A percentile compares a stretch with the other conserved stretches of the same genome.
phyloP scores from a whole-genome alignment of 2,888 invertebrate genomes.

The Aleiodes testaceus region DNA sequence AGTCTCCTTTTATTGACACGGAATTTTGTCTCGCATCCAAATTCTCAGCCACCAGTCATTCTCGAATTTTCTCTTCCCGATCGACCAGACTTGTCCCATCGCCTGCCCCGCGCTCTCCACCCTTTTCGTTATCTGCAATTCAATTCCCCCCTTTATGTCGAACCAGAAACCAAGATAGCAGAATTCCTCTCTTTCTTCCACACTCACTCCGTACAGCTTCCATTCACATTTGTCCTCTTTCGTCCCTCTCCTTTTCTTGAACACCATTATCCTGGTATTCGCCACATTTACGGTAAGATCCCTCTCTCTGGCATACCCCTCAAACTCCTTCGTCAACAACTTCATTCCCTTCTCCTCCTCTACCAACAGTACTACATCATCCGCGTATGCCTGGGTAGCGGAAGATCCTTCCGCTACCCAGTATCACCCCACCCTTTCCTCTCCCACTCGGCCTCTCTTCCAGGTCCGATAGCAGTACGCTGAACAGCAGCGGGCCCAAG shows the following conservation, averaged over 20 bases:
- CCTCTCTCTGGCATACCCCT: conserved; percentile 25
- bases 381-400: conserved; percentile 45
- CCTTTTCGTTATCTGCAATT: neutral
- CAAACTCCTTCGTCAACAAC: conserved; percentile 14
- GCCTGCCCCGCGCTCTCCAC: neutral
- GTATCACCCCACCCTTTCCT: conserved; percentile 37
- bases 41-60: neutral
- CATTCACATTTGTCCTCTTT: conserved; percentile 13
- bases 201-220: conserved; percentile 27
- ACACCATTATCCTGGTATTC: conserved; percentile 39
- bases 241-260: conserved; percentile 23
- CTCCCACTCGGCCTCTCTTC: conserved; percentile 29
- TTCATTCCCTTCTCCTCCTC: conserved; percentile 24
- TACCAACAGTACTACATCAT: conserved; percentile 38
- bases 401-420: conserved; percentile 37
- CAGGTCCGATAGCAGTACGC: conserved; percentile 39
- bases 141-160: neutral
- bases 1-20: too few species aligned
- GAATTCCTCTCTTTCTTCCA: conserved; percentile 25
- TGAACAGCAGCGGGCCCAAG: conserved; percentile 15
- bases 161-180: conserved; percentile 1
- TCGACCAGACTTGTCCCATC: neutral
- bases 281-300: conserved; percentile 21
- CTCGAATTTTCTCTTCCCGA: neutral
- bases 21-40: too few species aligned